Percentiles rank a stretch among this genome's conserved stretches.
Conservation (phyloP, 2,888 invertebrate species). For the Hecatera dysodea region DNA sequence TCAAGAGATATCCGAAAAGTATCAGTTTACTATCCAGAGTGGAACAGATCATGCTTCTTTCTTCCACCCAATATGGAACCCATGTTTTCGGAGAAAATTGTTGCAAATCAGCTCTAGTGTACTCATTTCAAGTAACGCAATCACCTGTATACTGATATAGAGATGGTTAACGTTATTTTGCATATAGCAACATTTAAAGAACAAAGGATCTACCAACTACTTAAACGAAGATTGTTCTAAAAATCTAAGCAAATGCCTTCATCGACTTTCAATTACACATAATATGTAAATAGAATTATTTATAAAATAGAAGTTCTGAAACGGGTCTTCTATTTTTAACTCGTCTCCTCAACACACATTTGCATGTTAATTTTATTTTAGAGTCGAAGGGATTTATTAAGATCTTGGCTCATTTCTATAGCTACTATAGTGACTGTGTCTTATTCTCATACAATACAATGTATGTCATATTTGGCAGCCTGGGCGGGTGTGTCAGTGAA, state of each 20-base stretch:
- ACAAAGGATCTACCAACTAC: constrained; percentile 2
- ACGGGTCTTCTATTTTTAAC: constrained; percentile 30
- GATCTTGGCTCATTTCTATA: neutral
- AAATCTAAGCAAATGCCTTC: neutral
- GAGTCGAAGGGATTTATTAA: neutral
- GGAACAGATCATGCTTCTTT: too few relatives aligned
- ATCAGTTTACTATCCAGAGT: too few relatives aligned
- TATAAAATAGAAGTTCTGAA: constrained; percentile 2
- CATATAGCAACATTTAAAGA: neutral
- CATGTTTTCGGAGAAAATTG: too few relatives aligned
- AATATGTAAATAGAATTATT: too few relatives aligned
- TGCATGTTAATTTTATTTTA: constrained; percentile 2
- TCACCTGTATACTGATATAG: too few relatives aligned
- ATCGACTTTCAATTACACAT: neutral
- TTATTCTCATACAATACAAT: constrained; percentile 23
- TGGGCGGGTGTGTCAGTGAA: constrained; percentile 77
- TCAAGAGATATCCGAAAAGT: too few relatives aligned
- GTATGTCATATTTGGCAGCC: constrained; percentile 75
- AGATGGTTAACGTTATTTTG: too few relatives aligned
- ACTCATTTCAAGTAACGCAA: too few relatives aligned
- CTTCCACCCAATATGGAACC: too few relatives aligned
- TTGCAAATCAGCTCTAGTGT: too few relatives aligned
- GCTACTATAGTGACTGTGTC: constrained; percentile 33
- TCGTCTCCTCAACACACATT: constrained; percentile 14
- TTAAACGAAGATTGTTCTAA: neutral